These are phyloP conservation scores for Cerceris ruficornis DNA, from an alignment of 2,888 invertebrate genomes.

Conservation along the genomic window DNA sequence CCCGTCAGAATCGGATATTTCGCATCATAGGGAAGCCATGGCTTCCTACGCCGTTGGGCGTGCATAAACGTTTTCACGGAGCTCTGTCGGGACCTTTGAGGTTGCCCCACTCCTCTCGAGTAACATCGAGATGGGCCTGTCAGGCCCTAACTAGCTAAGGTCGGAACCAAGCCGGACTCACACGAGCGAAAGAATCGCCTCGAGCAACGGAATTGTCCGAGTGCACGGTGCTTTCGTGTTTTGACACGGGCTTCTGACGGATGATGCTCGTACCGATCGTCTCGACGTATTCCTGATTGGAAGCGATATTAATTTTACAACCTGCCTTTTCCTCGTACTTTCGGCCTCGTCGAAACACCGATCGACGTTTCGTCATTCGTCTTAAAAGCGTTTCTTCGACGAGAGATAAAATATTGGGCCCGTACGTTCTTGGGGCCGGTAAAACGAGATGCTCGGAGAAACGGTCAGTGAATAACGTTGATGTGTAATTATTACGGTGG, in stretches of 20 bases:
- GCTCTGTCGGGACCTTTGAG: constrained; percentile 76
- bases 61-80: constrained; percentile 79
- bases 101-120: constrained; percentile 68
- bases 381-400: background rate
- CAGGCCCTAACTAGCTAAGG: constrained; percentile 79
- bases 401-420: too few species aligned
- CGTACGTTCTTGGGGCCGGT: too few species aligned
- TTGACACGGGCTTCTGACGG: constrained; percentile 77
- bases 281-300: constrained; percentile 51
- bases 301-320: constrained; percentile 47
- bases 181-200: constrained; percentile 60
- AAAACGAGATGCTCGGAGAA: too few species aligned
- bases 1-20: constrained; percentile 4
- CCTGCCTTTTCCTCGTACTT: constrained; percentile 1
- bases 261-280: constrained; percentile 53
- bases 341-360: background rate
- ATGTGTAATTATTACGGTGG: too few species aligned
- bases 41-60: constrained; percentile 74
- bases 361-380: background rate
- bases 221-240: constrained; percentile 73
- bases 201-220: constrained; percentile 50
- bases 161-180: constrained; percentile 66
- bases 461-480: too few species aligned
- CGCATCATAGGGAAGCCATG: constrained; percentile 46
- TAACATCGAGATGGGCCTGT: constrained; percentile 79